These are phyloP conservation scores for Emydocephalus ijimae DNA, from an alignment of 2,113 vertebrate species.

Conservation along the genomic window DNA sequence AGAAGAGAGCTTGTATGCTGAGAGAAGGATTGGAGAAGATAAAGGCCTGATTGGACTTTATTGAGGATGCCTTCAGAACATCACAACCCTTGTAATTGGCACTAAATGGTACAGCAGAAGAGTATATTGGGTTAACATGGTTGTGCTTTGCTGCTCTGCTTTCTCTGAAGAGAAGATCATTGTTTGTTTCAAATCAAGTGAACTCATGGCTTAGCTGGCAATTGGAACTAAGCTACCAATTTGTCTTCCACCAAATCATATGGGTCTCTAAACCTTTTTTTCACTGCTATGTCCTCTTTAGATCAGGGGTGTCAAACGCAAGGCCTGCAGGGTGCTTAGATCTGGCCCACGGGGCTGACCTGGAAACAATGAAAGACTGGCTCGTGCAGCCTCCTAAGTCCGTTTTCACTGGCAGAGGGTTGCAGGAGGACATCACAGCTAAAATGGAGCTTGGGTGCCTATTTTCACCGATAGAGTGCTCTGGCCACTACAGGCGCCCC, in stretches of 20 bases:
- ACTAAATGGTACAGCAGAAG: neutral
- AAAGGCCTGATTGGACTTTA: neutral
- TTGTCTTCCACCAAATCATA: neutral
- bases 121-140: neutral
- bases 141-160: neutral
- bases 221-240: neutral
- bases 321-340: too few species aligned
- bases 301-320: too few species aligned
- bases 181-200: neutral
- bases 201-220: neutral
- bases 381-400: too few species aligned
- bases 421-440: too few species aligned
- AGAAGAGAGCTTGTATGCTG: neutral
- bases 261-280: neutral
- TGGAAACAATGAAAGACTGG: too few species aligned
- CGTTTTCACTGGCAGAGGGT: too few species aligned
- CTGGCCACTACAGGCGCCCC: too few species aligned
- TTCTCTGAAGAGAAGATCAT: neutral
- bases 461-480: too few species aligned
- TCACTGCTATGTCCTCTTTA: neutral
- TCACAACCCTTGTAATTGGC: neutral
- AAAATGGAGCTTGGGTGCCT: too few species aligned
- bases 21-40: accelerated
- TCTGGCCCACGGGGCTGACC: too few species aligned
- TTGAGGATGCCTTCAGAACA: accelerated